Base-by-base conservation (phyloP, 2,113 vertebrate species). In the Charadrius vociferus region DNA sequence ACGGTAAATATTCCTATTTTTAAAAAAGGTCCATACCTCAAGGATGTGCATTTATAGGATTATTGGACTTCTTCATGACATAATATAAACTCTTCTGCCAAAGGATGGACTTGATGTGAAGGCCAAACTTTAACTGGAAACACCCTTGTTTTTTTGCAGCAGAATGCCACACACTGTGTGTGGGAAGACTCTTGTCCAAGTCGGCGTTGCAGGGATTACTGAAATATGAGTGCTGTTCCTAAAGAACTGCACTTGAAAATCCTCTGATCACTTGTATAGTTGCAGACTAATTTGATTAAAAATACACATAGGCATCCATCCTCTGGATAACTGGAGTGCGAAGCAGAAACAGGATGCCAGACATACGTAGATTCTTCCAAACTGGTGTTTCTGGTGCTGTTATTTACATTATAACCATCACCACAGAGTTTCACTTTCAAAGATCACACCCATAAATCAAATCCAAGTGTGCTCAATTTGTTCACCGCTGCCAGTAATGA, bases 201-300 rank as follows among this genome's bases (percentile, higher is more conserved):
- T 75, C 11, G 39, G 82, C 53, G 93, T 93, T 83, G 29, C 36
- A 62, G 61, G 63, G 81, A 93, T 97, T 88, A 96, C 86, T 91
- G 77, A 96, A 96, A 96, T 90, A 88, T 67, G 94, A 97, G 95
- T 56, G 77, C 71, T 88, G 68, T 86, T 97, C 34, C 3, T 82
- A 86, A 85, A 95, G 94, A 93, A 70, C 65, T 82, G 94, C 87
- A 95, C 97, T 95, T 97, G 95, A 98, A 96, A 96, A 96, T 79
- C 84, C 68, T 93, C 93, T 73, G 39, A 75, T 88, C 58, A 41
- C 41, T 68, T 49, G 14, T 56, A 80, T 68, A 70, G 39, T 8
- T 72, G 36, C 53, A 79, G n/a, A 66, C 80, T 92, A 72, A 17
- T 29, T 55, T 70, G 66, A 81, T 80, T 82, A 80, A 90, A 96